Conservation (phyloP, 2,888 invertebrate species). For the Cryptophagus acutangulus region DNA sequence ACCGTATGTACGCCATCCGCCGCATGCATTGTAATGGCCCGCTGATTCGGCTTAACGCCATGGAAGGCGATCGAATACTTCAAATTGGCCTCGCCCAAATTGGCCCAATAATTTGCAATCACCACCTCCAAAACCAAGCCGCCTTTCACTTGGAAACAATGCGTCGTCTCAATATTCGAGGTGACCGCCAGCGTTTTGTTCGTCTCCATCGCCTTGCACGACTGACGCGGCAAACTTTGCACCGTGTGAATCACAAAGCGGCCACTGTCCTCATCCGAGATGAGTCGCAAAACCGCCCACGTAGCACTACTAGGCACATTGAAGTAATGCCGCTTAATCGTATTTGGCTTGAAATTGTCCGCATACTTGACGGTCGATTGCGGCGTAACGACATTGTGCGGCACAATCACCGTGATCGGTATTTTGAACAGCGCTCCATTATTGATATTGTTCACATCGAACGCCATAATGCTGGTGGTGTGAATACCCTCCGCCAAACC, state of each 20-base stretch:
- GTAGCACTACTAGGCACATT: slow-evolving; percentile 79
- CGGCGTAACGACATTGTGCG: slow-evolving; percentile 51
- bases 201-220: slow-evolving; percentile 73
- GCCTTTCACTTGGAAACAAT: slow-evolving; percentile 72
- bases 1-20: slow-evolving; percentile 71
- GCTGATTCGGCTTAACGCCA: slow-evolving; percentile 68
- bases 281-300: slow-evolving; percentile 59
- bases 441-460: slow-evolving; percentile 71
- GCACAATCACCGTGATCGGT: slow-evolving; percentile 84
- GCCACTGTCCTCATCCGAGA: slow-evolving; percentile 63
- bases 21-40: slow-evolving; percentile 64
- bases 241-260: slow-evolving; percentile 86
- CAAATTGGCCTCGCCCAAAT: slow-evolving; percentile 69
- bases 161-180: slow-evolving; percentile 63
- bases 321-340: slow-evolving; percentile 79
- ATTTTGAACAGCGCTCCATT: slow-evolving; percentile 91
- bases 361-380: slow-evolving; percentile 40
- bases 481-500: slow-evolving; percentile 74
- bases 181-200: slow-evolving; percentile 70
- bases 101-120: slow-evolving; percentile 94
- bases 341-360: slow-evolving; percentile 71
- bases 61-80: slow-evolving; percentile 77
- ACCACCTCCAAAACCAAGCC: slow-evolving; percentile 81
- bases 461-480: slow-evolving; percentile 76
- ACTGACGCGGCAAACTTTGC: slow-evolving; percentile 75